Percentiles rank a stretch among this genome's conserved stretches.
Evolutionary conservation across 2,888 invertebrate genomes (phyloP).

Genomic region (Rugalucina vietnamica): DNA sequence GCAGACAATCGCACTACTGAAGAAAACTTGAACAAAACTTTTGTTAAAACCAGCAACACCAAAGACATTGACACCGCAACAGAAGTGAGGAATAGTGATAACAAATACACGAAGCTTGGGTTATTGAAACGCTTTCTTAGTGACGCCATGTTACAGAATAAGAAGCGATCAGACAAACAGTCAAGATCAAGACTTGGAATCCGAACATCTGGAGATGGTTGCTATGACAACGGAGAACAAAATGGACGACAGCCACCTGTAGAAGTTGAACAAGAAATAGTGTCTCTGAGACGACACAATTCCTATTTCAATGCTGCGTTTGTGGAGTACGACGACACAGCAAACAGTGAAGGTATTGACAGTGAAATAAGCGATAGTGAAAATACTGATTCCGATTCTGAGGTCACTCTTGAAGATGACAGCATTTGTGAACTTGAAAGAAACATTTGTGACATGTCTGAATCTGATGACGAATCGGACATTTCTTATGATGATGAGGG

Average conservation of each 20-base stretch:
- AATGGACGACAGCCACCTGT: no score
- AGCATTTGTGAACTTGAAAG: no score
- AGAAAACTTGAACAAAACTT: neutral
- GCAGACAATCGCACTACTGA: neutral
- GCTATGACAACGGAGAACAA: no score
- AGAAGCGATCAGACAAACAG: neutral
- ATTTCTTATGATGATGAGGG: neutral
- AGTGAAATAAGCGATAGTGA: no score
- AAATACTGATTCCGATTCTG: no score
- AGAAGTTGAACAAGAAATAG: neutral
- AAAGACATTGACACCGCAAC: neutral
- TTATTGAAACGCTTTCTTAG: neutral
- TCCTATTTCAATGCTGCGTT: neutral
- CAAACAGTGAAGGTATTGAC: neutral
- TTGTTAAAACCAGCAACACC: neutral
- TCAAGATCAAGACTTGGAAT: neutral
- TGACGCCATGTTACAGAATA: neutral
- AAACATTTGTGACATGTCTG: no score
- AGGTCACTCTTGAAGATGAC: no score
- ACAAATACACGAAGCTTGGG: neutral
- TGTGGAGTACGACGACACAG: neutral
- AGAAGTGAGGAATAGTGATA: neutral
- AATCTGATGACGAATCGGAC: no score
- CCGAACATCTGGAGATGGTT: neutral
- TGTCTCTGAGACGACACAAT: neutral